Base-by-base conservation (phyloP, 1,140 invertebrate species). In the Listronotus bonariensis region DNA sequence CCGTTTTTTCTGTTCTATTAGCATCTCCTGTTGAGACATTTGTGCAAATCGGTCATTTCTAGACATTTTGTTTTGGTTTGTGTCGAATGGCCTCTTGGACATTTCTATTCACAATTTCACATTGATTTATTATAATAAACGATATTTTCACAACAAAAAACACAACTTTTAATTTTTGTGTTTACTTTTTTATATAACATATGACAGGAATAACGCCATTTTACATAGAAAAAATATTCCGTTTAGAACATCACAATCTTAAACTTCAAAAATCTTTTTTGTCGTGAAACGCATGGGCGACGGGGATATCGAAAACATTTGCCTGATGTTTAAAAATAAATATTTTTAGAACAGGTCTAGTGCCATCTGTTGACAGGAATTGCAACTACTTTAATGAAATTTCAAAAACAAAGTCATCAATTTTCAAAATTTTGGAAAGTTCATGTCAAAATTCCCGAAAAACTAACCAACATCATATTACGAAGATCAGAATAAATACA, bases 21-120 rank as follows among this genome's bases (percentile, higher is more conserved):
- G 83, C 79, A 90, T 86, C 75, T 92, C 88, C 72, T 92, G 90
- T 72, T 90, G 89, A 15, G 87, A 86, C 89, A 92, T 92, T 82
- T 92, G 89, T 46, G 87, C 88, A 73, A 86, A 85, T 60, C 86
- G 75, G 68, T 87, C 85, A 78, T 83, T 85, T 70, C 84, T 77
- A 38, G 83, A 82, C 38, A 83, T 84, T 80, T 84, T 85, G 6
- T 80, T 81, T 61, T 82, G 81, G 68, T 84, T 84, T 40, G 81
- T 80, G 75, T 84, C 82, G 20, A 68, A 56, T 32, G 66, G 61
- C 71, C 73, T 74, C 51, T 76, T 78, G 15, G 77, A 76, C 77
- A 78, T 78, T 67, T 69, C 54, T 54, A 32, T 26, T 18, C 17
- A n/a, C n/a, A n/a, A n/a, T 26, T 48, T 18, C 17, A 7, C 15